Evolutionary conservation across 2,888 invertebrate genomes (phyloP).

Genomic region (Arctia plantaginis): DNA sequence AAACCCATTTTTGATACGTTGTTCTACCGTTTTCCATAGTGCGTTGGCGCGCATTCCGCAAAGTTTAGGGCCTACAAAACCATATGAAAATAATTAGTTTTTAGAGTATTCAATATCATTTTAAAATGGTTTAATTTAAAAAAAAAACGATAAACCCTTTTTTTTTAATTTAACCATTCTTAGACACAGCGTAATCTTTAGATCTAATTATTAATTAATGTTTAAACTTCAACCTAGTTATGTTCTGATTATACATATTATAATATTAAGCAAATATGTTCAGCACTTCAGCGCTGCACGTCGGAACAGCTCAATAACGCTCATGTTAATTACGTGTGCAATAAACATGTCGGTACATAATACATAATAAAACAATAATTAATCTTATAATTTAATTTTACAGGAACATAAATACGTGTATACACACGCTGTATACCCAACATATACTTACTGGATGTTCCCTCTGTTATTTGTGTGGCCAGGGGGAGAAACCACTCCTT

Average conservation of each 20-base stretch:
- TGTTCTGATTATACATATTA: conserved; percentile 25
- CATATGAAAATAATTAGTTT: not conserved
- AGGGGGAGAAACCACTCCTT: not conserved
- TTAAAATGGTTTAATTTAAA: no score
- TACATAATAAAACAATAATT: conserved; percentile 66
- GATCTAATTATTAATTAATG: not conserved
- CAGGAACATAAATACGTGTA: conserved; percentile 36
- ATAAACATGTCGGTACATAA: conserved; percentile 57
- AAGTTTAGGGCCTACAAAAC: no score
- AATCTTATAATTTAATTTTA: conserved; percentile 57
- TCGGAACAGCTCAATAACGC: conserved; percentile 60
- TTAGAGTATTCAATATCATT: no score
- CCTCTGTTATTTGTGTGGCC: not conserved
- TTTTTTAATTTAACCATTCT: no score
- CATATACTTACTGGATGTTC: not conserved
- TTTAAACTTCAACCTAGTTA: not conserved
- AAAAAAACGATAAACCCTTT: no score
- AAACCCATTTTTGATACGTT: no score
- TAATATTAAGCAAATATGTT: conserved; percentile 61
- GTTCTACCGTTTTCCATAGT: no score
- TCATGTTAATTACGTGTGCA: conserved; percentile 65
- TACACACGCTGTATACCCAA: conserved; percentile 3
- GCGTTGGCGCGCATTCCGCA: no score
- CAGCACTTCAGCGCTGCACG: conserved; percentile 58
- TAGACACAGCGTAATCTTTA: not conserved